Evolutionary conservation across 2,797 vertebrate genomes (phyloP).

Genomic region (Sebastes iracundus): DNA sequence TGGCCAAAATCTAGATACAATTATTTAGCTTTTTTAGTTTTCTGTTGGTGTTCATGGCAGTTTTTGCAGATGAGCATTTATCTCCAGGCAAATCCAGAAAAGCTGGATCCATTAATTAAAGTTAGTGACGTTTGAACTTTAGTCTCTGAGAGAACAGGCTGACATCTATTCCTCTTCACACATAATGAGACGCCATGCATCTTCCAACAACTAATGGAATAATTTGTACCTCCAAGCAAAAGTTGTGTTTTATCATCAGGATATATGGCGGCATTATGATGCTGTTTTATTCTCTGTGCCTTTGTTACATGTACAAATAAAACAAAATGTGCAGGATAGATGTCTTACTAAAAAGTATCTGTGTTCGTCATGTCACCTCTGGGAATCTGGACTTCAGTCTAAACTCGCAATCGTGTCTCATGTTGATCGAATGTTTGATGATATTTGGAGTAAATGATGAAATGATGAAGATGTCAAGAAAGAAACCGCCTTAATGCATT

Average conservation of each 20-base stretch:
- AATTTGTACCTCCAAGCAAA: not conserved
- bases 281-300: not conserved
- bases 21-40: not conserved
- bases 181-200: constrained; percentile 37
- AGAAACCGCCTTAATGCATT: not conserved
- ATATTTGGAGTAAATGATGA: constrained; percentile 23
- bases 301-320: not conserved
- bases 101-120: constrained; percentile 47
- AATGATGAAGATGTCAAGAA: constrained; percentile 19
- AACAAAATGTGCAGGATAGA: not conserved
- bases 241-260: not conserved
- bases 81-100: constrained; percentile 20
- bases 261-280: not conserved
- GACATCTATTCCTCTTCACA: constrained; percentile 36
- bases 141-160: constrained; percentile 27
- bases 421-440: constrained; percentile 15
- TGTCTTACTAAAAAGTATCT: too few species aligned
- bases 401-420: not conserved
- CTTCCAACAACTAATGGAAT: constrained; percentile 9
- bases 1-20: too few species aligned
- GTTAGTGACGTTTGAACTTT: constrained; percentile 54
- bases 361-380: not conserved
- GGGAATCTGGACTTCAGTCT: constrained; percentile 9
- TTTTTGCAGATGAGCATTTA: constrained; percentile 2
- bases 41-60: not conserved